Percentiles rank a stretch among this genome's conserved stretches.
Conservation (phyloP, 2,113 vertebrate genomes). For the Callospermophilus lateralis region DNA sequence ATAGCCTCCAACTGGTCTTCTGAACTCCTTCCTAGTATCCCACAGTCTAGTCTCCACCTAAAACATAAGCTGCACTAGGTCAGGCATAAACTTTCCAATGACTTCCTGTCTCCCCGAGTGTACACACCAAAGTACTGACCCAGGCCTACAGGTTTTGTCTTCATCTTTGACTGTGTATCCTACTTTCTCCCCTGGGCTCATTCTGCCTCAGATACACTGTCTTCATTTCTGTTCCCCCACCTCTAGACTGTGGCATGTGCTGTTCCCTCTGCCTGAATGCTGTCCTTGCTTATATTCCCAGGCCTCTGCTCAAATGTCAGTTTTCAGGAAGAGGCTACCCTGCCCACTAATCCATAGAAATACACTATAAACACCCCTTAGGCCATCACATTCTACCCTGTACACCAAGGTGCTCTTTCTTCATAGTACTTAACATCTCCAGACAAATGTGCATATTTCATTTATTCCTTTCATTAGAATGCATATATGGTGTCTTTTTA, state of each 20-base stretch:
- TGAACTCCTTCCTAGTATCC: background rate
- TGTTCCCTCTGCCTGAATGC: background rate
- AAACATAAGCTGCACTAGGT: background rate
- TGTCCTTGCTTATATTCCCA: background rate
- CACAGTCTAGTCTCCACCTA: background rate
- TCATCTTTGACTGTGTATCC: no score
- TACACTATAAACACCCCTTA: background rate
- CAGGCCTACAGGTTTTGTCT: background rate
- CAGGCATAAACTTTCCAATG: background rate
- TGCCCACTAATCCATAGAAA: background rate
- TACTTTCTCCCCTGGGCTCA: background rate
- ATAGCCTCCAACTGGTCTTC: background rate
- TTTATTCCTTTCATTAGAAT: background rate
- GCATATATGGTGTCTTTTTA: background rate
- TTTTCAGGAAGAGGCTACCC: background rate
- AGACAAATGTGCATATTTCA: background rate
- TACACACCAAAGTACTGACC: background rate
- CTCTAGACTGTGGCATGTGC: accelerated
- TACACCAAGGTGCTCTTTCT: background rate
- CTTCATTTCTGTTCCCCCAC: background rate
- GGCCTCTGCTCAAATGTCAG: background rate
- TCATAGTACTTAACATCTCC: background rate
- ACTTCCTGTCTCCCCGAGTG: background rate
- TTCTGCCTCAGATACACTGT: background rate
- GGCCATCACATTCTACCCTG: background rate